phyloP scores from a whole-genome alignment of 2,113 vertebrate genomes.

The Osmerus mordax region DNA sequence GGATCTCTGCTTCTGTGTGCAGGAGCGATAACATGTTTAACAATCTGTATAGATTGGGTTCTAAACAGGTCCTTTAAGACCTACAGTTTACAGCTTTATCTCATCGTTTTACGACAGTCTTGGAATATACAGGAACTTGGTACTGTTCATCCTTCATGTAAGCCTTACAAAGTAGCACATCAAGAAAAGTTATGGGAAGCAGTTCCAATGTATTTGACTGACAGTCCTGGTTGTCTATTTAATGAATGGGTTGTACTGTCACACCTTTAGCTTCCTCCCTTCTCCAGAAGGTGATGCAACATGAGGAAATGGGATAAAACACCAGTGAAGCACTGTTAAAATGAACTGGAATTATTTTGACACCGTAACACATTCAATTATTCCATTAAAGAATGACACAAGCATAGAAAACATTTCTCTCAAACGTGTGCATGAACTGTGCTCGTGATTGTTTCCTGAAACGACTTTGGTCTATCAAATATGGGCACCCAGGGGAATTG shows the following conservation, averaged over 20 bases:
- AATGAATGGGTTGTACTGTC: not conserved
- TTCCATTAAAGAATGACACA: no score
- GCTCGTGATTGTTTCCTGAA: no score
- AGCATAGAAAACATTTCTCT: no score
- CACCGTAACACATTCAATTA: no score
- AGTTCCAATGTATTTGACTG: not conserved
- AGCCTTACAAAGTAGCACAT: not conserved
- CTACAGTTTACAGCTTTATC: no score
- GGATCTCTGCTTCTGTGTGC: no score
- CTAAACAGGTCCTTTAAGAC: no score
- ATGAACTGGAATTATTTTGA: not conserved
- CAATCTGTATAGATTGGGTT: no score
- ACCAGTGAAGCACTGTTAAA: not conserved
- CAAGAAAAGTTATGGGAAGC: not conserved
- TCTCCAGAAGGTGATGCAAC: constrained; percentile 1
- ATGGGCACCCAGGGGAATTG: constrained; percentile 13
- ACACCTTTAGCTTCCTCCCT: not conserved
- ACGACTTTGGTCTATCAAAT: constrained; percentile 4
- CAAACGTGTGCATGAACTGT: not conserved
- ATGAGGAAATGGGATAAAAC: not conserved
- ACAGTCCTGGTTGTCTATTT: not conserved
- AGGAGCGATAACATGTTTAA: no score
- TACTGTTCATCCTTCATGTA: not conserved
- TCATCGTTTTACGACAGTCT: no score
- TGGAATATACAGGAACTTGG: not conserved